phyloP scores from a whole-genome alignment of 2,888 invertebrate species.

The Microctonus brassicae region DNA sequence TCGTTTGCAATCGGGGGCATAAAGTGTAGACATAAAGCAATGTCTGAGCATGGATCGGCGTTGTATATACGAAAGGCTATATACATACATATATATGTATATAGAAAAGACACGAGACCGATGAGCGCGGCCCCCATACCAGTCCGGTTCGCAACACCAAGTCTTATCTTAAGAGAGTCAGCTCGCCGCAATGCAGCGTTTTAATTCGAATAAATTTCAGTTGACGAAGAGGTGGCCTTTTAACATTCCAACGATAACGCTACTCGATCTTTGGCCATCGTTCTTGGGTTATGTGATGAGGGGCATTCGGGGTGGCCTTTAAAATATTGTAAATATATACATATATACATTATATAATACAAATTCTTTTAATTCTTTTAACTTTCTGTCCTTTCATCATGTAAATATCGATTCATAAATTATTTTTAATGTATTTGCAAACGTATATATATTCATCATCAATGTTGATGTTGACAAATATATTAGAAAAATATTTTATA shows the following conservation, averaged over 20 bases:
- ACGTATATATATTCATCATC: too few relatives aligned
- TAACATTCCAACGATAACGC: conserved; percentile 68
- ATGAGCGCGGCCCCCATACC: conserved; percentile 18
- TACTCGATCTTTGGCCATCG: conserved; percentile 22
- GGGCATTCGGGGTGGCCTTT: not conserved
- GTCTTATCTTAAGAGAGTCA: conserved; percentile 59
- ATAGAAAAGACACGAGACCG: conserved; percentile 3
- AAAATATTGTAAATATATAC: not conserved
- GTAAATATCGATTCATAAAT: not conserved
- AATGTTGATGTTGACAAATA: too few relatives aligned
- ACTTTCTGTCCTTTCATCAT: not conserved
- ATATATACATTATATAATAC: not conserved
- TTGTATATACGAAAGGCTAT: conserved; percentile 17
- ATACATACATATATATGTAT: not conserved
- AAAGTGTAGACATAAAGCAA: conserved; percentile 67
- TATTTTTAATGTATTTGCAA: not conserved
- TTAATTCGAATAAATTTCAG: conserved; percentile 69
- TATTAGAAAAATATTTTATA: too few relatives aligned
- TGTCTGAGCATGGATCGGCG: conserved; percentile 46
- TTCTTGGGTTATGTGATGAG: not conserved
- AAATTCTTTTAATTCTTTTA: conserved; percentile 1
- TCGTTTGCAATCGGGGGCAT: conserved; percentile 69
- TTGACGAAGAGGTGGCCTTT: conserved; percentile 68
- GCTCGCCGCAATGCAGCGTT: conserved; percentile 58
- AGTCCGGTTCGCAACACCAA: conserved; percentile 48